Evolutionary conservation across 2,113 vertebrate genomes (phyloP).

Genomic region (Protomyctophum bolini): DNA sequence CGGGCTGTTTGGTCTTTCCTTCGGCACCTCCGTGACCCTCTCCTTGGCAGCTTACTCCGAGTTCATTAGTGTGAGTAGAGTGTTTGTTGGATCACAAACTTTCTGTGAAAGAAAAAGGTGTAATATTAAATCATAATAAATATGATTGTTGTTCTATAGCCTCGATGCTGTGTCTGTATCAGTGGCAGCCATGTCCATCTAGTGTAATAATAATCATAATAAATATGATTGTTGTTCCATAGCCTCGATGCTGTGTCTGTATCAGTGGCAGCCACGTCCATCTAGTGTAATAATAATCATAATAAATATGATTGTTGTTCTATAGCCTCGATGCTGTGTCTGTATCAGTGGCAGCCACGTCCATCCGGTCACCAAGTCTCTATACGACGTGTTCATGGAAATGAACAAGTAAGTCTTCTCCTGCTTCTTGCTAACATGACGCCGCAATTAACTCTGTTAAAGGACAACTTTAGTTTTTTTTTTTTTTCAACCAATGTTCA

Average conservation of each 20-base stretch:
- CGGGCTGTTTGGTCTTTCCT: conserved; percentile 69
- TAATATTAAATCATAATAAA: too few relatives aligned
- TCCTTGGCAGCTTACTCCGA: conserved; percentile 52
- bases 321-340: conserved; percentile 61
- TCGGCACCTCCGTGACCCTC: conserved; percentile 53
- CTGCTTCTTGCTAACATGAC: too few relatives aligned
- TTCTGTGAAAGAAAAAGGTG: too few relatives aligned
- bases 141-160: conserved; percentile 40
- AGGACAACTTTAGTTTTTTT: too few relatives aligned
- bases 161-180: conserved; percentile 58
- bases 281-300: too few relatives aligned
- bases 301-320: conserved; percentile 3
- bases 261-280: conserved; percentile 51
- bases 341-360: conserved; percentile 57
- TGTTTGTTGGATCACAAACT: too few relatives aligned
- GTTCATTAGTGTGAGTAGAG: conserved; percentile 48
- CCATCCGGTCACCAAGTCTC: neutral
- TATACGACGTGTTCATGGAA: neutral
- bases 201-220: neutral
- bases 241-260: conserved; percentile 61
- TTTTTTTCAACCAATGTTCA: too few relatives aligned
- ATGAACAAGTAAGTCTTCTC: conserved; percentile 30
- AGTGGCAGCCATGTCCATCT: conserved; percentile 44
- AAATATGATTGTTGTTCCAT: conserved; percentile 4
- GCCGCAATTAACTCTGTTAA: too few relatives aligned